Percentiles rank a stretch among this genome's conserved stretches.
These are phyloP conservation scores for Tuta absoluta DNA, from an alignment of 2,888 invertebrate genomes.

Conservation along the genomic window DNA sequence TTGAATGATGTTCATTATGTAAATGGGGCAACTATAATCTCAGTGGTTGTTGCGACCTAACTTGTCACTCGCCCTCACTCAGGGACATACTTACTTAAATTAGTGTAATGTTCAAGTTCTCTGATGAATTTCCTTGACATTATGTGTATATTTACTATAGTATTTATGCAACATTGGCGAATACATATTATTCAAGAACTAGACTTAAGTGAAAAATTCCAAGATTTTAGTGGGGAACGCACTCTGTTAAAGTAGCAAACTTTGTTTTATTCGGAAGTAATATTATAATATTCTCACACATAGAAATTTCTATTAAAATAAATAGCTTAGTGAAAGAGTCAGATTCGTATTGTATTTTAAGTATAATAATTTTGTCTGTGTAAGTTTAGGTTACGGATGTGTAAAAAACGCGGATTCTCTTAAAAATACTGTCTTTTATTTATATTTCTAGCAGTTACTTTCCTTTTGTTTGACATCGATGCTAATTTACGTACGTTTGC, in stretches of 20 bases:
- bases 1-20: conserved; percentile 10
- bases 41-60: not conserved
- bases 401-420: conserved; percentile 77
- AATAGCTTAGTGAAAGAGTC: conserved; percentile 70
- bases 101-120: conserved; percentile 5
- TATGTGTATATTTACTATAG: conserved; percentile 16
- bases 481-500: too few species aligned
- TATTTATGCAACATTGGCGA: conserved; percentile 24
- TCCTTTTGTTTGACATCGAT: too few species aligned
- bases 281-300: conserved; percentile 66
- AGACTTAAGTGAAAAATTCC: conserved; percentile 29
- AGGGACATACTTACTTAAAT: not conserved
- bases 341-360: conserved; percentile 78
- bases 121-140: conserved; percentile 5
- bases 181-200: conserved; percentile 24
- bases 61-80: not conserved
- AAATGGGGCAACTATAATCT: not conserved
- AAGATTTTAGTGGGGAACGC: conserved; percentile 39
- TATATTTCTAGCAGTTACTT: not conserved
- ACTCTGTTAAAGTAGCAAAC: conserved; percentile 63
- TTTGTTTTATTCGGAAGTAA: conserved; percentile 58
- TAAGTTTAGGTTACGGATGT: conserved; percentile 71
- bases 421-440: conserved; percentile 53
- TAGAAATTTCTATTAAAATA: conserved; percentile 59
- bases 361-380: conserved; percentile 60